phyloP scores from a whole-genome alignment of 2,888 invertebrate genomes.

The Cotesia congregata region DNA sequence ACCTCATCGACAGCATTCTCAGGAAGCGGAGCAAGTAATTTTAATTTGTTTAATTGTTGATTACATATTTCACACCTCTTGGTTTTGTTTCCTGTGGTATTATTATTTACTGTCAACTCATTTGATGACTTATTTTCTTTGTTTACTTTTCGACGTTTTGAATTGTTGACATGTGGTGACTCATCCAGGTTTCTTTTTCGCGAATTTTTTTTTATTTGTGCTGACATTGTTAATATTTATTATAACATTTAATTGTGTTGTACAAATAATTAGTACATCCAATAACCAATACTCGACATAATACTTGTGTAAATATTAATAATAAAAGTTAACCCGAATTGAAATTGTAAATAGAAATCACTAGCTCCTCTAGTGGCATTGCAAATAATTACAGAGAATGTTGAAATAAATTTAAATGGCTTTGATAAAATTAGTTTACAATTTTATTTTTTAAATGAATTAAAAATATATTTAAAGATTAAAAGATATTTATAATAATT shows the following conservation, averaged over 20 bases:
- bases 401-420: no score
- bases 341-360: not conserved
- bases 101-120: not conserved
- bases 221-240: not conserved
- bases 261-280: not conserved
- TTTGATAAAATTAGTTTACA: no score
- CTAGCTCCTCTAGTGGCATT: not conserved
- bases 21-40: not conserved
- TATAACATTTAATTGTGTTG: not conserved
- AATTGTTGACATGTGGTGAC: not conserved
- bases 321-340: not conserved
- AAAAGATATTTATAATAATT: no score
- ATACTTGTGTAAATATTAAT: no score
- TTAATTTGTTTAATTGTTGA: constrained; percentile 2
- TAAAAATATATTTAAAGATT: no score
- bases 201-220: not conserved
- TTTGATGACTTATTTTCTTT: not conserved
- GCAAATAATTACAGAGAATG: not conserved
- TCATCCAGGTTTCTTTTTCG: not conserved
- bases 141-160: not conserved
- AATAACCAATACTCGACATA: not conserved
- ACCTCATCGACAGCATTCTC: constrained; percentile 39
- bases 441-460: no score
- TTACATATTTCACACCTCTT: constrained; percentile 19
- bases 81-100: not conserved